These are phyloP conservation scores for Proctacanthus coquilletti DNA, from an alignment of 1,140 invertebrate genomes.

Conservation along the genomic window DNA sequence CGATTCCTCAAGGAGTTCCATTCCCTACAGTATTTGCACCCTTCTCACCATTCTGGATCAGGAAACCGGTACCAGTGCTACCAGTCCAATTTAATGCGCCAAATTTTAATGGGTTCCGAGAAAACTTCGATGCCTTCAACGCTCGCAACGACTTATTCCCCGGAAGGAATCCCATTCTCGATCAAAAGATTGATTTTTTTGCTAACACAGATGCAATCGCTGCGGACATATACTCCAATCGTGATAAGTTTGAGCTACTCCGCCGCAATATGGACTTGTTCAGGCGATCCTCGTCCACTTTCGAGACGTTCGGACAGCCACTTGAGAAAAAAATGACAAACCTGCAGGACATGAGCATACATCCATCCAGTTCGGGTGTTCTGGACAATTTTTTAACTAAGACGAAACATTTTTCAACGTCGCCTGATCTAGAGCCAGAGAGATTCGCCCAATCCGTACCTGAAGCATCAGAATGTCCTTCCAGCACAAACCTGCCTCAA, in stretches of 20 bases:
- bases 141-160: constrained; percentile 21
- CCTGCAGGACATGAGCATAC: not conserved
- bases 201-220: constrained; percentile 18
- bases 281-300: not conserved
- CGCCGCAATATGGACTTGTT: constrained; percentile 3
- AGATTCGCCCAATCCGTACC: too few species aligned
- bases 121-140: constrained; percentile 24
- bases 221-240: constrained; percentile 20
- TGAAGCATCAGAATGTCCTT: too few species aligned
- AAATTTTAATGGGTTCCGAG: constrained; percentile 19
- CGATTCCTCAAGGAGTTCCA: constrained; percentile 30
- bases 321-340: not conserved
- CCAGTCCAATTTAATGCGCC: constrained; percentile 29
- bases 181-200: constrained; percentile 28
- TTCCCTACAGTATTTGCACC: constrained; percentile 29
- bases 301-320: not conserved
- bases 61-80: constrained; percentile 35
- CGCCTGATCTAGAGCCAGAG: too few species aligned
- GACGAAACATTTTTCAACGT: too few species aligned
- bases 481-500: too few species aligned
- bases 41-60: constrained; percentile 31
- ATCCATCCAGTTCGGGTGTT: not conserved
- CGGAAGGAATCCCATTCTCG: constrained; percentile 12
- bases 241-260: constrained; percentile 17
- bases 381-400: too few species aligned